Evolutionary conservation across 2,113 vertebrate genomes (phyloP), one percentile per base, ranked within the genome.

Genomic region (Puffinus mauretanicus): DNA sequence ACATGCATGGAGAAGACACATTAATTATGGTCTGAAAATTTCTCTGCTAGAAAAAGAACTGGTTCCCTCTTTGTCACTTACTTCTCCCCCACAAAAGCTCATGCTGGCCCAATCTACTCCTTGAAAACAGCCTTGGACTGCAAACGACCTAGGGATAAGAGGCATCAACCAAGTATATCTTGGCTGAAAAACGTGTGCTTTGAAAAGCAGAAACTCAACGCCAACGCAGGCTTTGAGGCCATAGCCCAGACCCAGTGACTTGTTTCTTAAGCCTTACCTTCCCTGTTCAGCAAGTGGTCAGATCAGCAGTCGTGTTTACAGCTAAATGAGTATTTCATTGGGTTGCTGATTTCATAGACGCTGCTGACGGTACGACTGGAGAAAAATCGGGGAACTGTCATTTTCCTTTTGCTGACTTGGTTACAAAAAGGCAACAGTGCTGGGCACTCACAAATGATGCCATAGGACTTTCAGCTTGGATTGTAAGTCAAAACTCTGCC

Each of bases 271-370:
- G 51, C 51, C 25, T 36, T 25, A 5, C 67, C 26, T 24, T 54
- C 65, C 80, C 61, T 29, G 60, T 6, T 34, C 49, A 21, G 66
- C 16, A 5, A 25, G 36, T 0, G 15, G 29, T 13, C 34, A 24
- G 62, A 10, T 6, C 58, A 47, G 69, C 44, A 13, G 55, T 7
- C 36, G 2, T 5, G 21, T 24, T 30, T 4, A 1, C 6, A 62
- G 55, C 30, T 10, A 9, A 62, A 38, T 1, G 6, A 15, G 47
- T 8, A 0, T 19, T 34, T 15, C 11, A 2, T 0, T 20, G 36
- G 30, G 47, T 16, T 26, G 38, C 30, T 61, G 6, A 12, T 44
- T 44, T 12, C 40, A 24, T 3, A 58, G 29, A 3, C 6, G 0
- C 32, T 14, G 42, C 22, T 25, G 32, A 13, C 15, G 25, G 25